Conservation (phyloP, 2,888 invertebrate species). For the Lysandra bellargus region DNA sequence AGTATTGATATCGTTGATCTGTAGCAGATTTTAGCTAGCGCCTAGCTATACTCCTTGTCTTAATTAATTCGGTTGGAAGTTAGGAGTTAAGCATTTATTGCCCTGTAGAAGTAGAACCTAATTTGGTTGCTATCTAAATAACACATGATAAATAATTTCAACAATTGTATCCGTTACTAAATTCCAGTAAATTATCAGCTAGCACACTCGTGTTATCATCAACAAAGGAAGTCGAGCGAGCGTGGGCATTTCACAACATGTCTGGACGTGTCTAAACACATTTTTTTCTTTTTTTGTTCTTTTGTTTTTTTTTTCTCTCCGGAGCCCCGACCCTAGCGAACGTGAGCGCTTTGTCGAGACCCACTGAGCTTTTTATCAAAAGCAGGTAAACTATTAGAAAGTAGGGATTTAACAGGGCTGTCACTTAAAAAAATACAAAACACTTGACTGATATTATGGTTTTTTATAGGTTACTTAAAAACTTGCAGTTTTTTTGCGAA, state of each 20-base stretch:
- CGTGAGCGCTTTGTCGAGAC: conserved; percentile 26
- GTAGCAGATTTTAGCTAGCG: too few relatives aligned
- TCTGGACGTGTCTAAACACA: conserved; percentile 30
- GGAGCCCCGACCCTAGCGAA: conserved; percentile 18
- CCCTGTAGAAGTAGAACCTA: too few relatives aligned
- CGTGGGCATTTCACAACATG: conserved; percentile 24
- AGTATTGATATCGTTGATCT: too few relatives aligned
- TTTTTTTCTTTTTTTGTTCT: conserved; percentile 29
- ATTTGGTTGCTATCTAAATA: background rate
- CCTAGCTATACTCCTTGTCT: too few relatives aligned
- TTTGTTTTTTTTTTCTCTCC: conserved; percentile 22
- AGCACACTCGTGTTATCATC: conserved; percentile 17
- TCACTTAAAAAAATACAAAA: background rate
- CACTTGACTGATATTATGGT: background rate
- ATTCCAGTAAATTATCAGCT: background rate
- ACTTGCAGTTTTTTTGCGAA: background rate
- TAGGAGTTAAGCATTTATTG: too few relatives aligned
- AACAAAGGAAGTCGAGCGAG: conserved; percentile 1
- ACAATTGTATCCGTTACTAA: background rate
- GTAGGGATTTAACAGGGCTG: conserved; percentile 17
- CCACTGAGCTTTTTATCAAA: conserved; percentile 23
- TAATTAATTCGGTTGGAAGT: too few relatives aligned
- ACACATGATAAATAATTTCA: background rate
- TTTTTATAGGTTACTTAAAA: background rate
- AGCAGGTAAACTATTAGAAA: conserved; percentile 27